Base-by-base conservation (phyloP, 2,888 invertebrate genomes). In the Selenia dentaria region DNA sequence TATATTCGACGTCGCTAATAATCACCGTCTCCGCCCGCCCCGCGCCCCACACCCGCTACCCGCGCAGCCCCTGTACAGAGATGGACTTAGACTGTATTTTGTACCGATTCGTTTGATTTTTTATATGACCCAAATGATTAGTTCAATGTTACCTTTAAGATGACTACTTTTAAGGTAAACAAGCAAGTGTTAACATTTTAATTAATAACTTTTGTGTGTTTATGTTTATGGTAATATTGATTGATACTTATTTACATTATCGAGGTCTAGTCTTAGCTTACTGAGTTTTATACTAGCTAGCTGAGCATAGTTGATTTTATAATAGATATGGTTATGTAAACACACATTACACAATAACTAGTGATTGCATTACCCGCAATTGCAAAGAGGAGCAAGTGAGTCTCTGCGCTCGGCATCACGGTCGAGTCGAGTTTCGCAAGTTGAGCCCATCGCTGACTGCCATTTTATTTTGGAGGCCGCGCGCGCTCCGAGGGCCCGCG, bases 401-500 rank as follows among this genome's bases (percentile, higher is more conserved):
- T 67, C 64, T 74, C 67, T 72, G 69, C 61, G 64, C 64, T 72
- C 79, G 63, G 64, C 81, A 80, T 79, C 81, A 85, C 69, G 82
- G 83, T 77, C 82, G 83, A 76, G 72, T 74, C 72, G 70, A 70
- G 80, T 90, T 88, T 89, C 89, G 86, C 86, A 90, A 90, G 87
- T 83, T 73, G 78, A 84, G 80, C 85, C 88, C 89, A 89, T 90
- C 89, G 83, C 75, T 83, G 86, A 84, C 87, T 89, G 88, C 88
- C 86, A 86, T 88, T 87, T 85, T 84, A 85, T 85, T 90, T 88
- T 88, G 83, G 88, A 87, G 89, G 88, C 89, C 89, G 84, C 75
- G 82, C 86, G 76, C 80, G 73, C 76, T 70, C 81, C 70, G 84
- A 88, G 88, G 89, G 87, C 88, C 81, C 82, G 86, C 88, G 89